These are phyloP conservation scores for Apostichopus californicus DNA, from an alignment of 35 echinoderm and acorn worm species.

Conservation along the genomic window DNA sequence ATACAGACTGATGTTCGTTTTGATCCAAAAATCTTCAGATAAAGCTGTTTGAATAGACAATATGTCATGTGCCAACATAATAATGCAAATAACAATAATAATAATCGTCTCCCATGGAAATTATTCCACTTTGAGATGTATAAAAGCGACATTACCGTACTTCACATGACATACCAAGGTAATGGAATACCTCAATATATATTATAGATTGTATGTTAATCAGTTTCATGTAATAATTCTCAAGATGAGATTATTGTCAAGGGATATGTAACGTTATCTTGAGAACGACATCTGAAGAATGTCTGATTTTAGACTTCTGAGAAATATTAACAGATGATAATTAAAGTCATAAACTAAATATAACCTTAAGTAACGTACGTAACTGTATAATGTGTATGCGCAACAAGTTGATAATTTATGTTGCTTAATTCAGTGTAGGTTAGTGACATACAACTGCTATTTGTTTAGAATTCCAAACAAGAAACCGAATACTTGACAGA, in stretches of 20 bases:
- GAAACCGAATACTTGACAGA: too few species aligned
- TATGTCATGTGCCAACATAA: too few species aligned
- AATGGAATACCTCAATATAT: neutral
- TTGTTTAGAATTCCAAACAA: neutral
- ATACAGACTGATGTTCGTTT: too few species aligned
- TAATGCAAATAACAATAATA: too few species aligned
- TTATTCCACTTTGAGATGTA: too few species aligned
- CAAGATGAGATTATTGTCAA: neutral
- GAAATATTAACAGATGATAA: neutral
- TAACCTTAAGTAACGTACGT: too few species aligned
- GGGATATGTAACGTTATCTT: neutral
- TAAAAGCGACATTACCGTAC: neutral
- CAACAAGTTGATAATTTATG: neutral
- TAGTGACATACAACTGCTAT: neutral
- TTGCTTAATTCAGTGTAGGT: neutral
- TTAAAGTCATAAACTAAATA: neutral
- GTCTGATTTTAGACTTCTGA: neutral
- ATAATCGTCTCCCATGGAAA: too few species aligned
- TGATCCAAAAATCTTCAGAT: too few species aligned
- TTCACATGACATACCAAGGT: neutral
- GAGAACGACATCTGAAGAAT: neutral
- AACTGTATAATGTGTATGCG: neutral
- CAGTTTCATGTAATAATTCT: neutral
- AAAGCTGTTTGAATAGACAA: too few species aligned
- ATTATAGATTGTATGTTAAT: neutral